These are phyloP conservation scores for Pituophis catenifer DNA, from an alignment of 2,113 vertebrate genomes.

Conservation along the genomic window DNA sequence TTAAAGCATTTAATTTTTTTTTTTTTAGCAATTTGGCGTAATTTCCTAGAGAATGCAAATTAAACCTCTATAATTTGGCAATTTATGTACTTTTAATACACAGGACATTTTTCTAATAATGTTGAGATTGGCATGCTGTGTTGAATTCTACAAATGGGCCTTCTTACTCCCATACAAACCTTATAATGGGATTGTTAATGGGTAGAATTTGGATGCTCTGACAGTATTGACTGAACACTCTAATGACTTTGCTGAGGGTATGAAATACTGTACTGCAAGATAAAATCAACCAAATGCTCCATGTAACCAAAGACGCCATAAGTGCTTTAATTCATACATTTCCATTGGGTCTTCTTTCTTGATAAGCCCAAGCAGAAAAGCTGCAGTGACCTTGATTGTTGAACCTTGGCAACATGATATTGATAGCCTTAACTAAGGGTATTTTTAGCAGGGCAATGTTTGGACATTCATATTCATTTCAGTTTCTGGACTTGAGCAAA, in stretches of 20 bases:
- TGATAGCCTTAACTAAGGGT: conserved; percentile 38
- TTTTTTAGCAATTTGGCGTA: conserved; percentile 18
- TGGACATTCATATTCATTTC: conserved; percentile 48
- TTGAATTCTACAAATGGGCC: conserved; percentile 47
- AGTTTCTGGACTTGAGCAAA: conserved; percentile 51
- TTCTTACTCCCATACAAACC: conserved; percentile 52
- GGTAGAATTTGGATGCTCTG: conserved; percentile 55
- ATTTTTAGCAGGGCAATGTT: conserved; percentile 54
- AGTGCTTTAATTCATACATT: conserved; percentile 63
- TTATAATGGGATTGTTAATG: conserved; percentile 48
- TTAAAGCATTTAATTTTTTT: conserved; percentile 16
- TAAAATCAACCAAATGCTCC: conserved; percentile 76
- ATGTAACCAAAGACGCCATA: conserved; percentile 68
- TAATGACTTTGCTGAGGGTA: conserved; percentile 84
- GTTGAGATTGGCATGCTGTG: conserved; percentile 30
- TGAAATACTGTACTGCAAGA: conserved; percentile 82
- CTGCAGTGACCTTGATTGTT: conserved; percentile 57
- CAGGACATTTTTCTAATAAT: conserved; percentile 17
- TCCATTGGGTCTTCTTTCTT: conserved; percentile 35
- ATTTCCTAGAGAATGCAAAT: conserved; percentile 45
- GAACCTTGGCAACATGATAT: conserved; percentile 55
- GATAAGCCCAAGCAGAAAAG: conserved; percentile 47
- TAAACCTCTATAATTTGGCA: conserved; percentile 34
- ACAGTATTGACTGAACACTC: conserved; percentile 77
- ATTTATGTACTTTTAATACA: conserved; percentile 44